Conservation (phyloP, 2,888 invertebrate species). For the Choreutis nemorana region DNA sequence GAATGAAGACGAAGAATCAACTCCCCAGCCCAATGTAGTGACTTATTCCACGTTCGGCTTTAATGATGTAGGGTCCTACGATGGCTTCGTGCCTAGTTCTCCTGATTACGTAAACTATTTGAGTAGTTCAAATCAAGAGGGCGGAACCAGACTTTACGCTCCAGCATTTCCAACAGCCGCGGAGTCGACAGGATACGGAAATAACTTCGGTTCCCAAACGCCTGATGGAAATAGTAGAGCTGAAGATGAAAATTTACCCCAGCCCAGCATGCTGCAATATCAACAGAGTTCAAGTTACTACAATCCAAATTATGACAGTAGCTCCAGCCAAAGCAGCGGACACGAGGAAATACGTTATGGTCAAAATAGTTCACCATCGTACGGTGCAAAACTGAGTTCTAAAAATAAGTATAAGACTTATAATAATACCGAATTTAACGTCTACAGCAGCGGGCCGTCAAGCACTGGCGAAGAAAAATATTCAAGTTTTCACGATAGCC, state of each 20-base stretch:
- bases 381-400: conserved; percentile 43
- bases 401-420: conserved; percentile 26
- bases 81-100: conserved; percentile 50
- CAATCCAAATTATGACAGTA: conserved; percentile 25
- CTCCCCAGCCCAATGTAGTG: conserved; percentile 46
- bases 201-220: conserved; percentile 21
- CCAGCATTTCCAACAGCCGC: conserved; percentile 48
- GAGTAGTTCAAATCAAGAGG: conserved; percentile 31
- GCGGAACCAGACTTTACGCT: conserved; percentile 38
- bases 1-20: conserved; percentile 28
- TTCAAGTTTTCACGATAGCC: conserved; percentile 20
- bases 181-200: conserved; percentile 32
- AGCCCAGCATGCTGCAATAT: conserved; percentile 33
- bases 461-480: conserved; percentile 24
- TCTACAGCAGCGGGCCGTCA: conserved; percentile 21
- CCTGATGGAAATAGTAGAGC: conserved; percentile 24
- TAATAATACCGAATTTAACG: conserved; percentile 29
- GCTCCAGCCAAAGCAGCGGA: conserved; percentile 20
- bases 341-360: conserved; percentile 24
- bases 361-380: conserved; percentile 27
- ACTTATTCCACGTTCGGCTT: conserved; percentile 56
- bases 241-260: conserved; percentile 21
- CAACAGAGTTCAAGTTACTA: conserved; percentile 29
- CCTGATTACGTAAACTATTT: conserved; percentile 43
- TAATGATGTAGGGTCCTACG: conserved; percentile 47